phyloP scores from a whole-genome alignment of 2,113 vertebrate genomes.

The Melanerpes formicivorus region DNA sequence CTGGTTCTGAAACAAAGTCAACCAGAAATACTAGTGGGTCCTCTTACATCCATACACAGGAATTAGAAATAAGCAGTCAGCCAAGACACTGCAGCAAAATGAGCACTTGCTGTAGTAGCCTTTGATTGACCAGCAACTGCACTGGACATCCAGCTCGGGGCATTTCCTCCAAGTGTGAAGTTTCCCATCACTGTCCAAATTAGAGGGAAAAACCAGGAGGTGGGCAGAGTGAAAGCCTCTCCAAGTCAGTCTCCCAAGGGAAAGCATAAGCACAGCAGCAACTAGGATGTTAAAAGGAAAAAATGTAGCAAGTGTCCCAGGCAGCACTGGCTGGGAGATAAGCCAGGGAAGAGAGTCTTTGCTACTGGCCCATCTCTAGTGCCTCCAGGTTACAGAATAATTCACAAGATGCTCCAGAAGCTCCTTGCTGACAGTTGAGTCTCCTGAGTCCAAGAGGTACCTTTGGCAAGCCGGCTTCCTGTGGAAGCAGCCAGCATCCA shows the following conservation, averaged over 20 bases:
- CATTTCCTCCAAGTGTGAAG: neutral
- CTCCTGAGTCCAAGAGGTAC: neutral
- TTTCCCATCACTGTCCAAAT: neutral
- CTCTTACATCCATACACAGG: neutral
- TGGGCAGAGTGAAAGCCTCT: neutral
- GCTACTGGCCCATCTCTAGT: neutral
- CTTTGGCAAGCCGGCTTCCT: neutral
- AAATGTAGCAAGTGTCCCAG: neutral
- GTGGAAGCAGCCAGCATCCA: neutral
- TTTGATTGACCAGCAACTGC: neutral
- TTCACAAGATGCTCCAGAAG: neutral
- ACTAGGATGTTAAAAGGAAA: neutral
- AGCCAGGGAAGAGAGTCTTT: neutral
- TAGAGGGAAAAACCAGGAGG: neutral
- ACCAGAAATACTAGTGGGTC: neutral
- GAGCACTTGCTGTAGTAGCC: neutral
- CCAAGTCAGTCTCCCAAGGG: neutral
- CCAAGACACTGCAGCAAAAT: neutral
- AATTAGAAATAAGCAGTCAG: neutral
- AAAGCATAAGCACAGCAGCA: neutral
- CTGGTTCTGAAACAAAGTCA: neutral
- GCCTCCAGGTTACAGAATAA: neutral
- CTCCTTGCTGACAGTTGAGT: neutral
- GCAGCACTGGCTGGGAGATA: neutral
- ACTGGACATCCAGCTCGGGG: neutral